Base-by-base conservation (phyloP, 1,140 invertebrate genomes). In the Drosophila pandora region DNA sequence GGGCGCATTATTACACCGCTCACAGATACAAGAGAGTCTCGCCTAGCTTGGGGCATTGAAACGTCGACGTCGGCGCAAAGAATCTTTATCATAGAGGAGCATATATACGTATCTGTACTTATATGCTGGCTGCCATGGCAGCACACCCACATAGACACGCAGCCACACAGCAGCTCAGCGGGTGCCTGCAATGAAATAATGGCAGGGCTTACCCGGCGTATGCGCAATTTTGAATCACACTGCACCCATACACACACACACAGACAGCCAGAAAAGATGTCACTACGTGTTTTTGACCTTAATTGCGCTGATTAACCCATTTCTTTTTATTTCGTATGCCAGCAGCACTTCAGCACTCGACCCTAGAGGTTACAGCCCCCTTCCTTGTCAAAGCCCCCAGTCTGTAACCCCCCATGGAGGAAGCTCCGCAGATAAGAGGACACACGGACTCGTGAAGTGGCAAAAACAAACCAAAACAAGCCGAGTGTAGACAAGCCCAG, bases 221-320 rank as follows among this genome's bases (percentile, higher is more conserved):
- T 84, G 80, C 80, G 80, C 80, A 76, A 84, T 84, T 84, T 80
- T 79, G 75, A 78, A 62, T 79, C 68, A 68, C 45, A 63, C 50
- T 70, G 74, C 62, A 61, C 55, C 17, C 17, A 17, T 17, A 60
- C 54, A 54, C 57, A 54, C 41, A 32, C 41, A 45, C 41, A 8
- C 43, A 62, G n/a, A 55, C 34, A 7, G 10, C 34, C 10, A 30
- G 41, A 43, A 49, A 2, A 45, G 52, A 23, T 47, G 68, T 77
- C 69, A 71, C 75, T 68, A 76, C 82, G 70, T 85, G 75, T 87
- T 87, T 85, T 72, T 85, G 82, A 85, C 82, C 82, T 76, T 88
- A 85, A 85, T 85, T 87, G 74, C 70, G 48, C 78, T 88, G 75
- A 78, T 87, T 85, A 85, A 88, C 82, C 83, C 82, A 76, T 80